A percentile compares a stretch with the other conserved stretches of the same genome.
Evolutionary conservation across 2,113 vertebrate species (phyloP).

Genomic region (Pituophis catenifer): DNA sequence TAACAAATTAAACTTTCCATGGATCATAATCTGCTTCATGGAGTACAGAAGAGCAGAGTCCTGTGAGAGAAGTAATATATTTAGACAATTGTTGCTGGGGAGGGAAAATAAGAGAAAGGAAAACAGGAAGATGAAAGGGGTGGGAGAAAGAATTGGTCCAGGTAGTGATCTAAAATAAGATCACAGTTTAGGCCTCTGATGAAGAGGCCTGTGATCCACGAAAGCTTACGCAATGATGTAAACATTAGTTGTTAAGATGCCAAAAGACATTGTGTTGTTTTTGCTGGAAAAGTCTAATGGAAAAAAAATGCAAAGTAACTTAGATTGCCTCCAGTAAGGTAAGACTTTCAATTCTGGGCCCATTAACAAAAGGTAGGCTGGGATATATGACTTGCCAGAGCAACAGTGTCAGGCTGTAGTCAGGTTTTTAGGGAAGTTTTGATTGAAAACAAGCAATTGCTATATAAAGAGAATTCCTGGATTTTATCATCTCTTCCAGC

Average conservation of each 20-base stretch:
- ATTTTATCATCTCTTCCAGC: neutral
- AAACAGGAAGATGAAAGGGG: neutral
- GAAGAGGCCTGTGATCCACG: neutral
- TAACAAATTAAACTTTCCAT: neutral
- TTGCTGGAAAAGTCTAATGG: neutral
- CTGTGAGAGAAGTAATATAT: neutral
- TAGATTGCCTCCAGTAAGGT: neutral
- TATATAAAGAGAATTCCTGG: neutral
- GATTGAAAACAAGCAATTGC: neutral
- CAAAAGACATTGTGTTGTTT: neutral
- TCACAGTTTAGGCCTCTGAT: neutral
- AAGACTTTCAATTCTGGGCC: neutral
- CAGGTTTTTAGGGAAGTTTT: neutral
- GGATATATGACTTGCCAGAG: neutral
- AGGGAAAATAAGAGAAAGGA: neutral
- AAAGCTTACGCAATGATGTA: neutral
- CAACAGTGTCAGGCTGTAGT: neutral
- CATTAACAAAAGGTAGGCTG: neutral
- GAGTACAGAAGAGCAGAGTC: neutral
- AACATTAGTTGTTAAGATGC: neutral
- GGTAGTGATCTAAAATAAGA: neutral
- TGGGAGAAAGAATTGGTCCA: neutral
- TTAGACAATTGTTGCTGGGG: neutral
- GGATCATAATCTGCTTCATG: neutral
- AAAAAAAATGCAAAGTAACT: neutral